Evolutionary conservation across 2,888 invertebrate genomes (phyloP), one percentile per base, ranked within the genome.

Genomic region (Sphaerophoria rueppellii): DNA sequence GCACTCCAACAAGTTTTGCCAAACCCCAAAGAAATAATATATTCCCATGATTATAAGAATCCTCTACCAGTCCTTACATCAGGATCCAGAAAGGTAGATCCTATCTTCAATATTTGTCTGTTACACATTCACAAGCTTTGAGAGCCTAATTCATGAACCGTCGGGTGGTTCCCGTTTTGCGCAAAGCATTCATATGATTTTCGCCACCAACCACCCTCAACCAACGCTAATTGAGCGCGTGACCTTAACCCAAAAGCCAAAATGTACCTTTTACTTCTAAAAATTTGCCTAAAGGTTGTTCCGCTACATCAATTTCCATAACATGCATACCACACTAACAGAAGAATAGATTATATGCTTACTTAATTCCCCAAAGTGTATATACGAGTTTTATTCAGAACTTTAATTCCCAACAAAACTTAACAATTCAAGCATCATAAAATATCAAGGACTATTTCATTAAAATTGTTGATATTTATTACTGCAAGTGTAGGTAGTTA

Each of bases 401-500:
- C 40, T 58, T 35, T 58, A 40, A 58, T 58, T 40, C 16, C 6
- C 9, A 24, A 52, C 40, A 58, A 57, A 58, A 58, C 40, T 40
- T 58, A 40, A 12, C 12, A 58, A 58, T 58, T 57, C 14, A 14
- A 12, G 14, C 6, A 11, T 11, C 58, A 58, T 58, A 58, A 58
- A 58, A 58, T 40, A 58, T 40, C 58, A 58, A 58, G 58, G 58
- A 40, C 58, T 58, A 35, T 58, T 58, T 58, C 58, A 40, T 58
- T 58, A 40, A 58, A 58, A 58, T 40, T 58, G 40, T 58, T 58
- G 58, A 40, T 58, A 58, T 58, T 58, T 58, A 40, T 58, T 58
- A 16, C 58, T 40, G 40, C 24, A 24, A 24, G 24, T 24, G 24
- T 24, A 24, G 24, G 24, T 24, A 24, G 24, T 24, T 24, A 2